These are phyloP conservation scores for Platichthys stellatus DNA, from an alignment of 2,113 vertebrate genomes.

Conservation along the genomic window DNA sequence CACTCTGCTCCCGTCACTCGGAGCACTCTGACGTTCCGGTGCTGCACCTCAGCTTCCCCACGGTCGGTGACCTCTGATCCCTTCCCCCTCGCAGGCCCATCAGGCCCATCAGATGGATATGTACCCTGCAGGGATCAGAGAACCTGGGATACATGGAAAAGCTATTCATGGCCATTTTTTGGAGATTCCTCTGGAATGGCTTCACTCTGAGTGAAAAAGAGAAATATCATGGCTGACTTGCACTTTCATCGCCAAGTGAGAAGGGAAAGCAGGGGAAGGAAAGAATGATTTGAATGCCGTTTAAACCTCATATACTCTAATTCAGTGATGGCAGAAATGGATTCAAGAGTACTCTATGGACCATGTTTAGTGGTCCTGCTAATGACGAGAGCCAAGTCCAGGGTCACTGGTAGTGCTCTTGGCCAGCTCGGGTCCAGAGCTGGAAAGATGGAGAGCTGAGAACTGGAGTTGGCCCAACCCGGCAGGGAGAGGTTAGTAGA, in stretches of 20 bases:
- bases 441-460: slow-evolving; percentile 48
- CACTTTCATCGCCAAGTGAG: slow-evolving; percentile 47
- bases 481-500: slow-evolving; percentile 53
- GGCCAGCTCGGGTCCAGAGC: slow-evolving; percentile 32
- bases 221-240: slow-evolving; percentile 53
- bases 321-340: slow-evolving; percentile 58
- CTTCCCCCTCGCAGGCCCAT: slow-evolving; percentile 38
- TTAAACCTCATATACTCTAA: slow-evolving; percentile 58
- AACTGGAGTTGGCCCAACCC: slow-evolving; percentile 54
- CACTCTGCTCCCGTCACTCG: slow-evolving; percentile 67
- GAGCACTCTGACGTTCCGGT: slow-evolving; percentile 54
- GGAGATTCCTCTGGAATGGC: slow-evolving; percentile 38
- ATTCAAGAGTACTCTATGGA: slow-evolving; percentile 51
- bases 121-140: slow-evolving; percentile 69
- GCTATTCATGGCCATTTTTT: slow-evolving; percentile 50
- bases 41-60: slow-evolving; percentile 49
- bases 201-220: slow-evolving; percentile 40
- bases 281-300: slow-evolving; percentile 61
- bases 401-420: slow-evolving; percentile 52
- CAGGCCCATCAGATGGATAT: slow-evolving; percentile 57
- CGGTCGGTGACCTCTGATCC: slow-evolving; percentile 62
- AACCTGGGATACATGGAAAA: slow-evolving; percentile 55
- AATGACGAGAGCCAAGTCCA: slow-evolving; percentile 44
- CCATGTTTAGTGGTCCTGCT: slow-evolving; percentile 52
- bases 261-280: slow-evolving; percentile 24